Percentiles rank a stretch among this genome's conserved stretches.
These are phyloP conservation scores for Campoletis sonorensis DNA, from an alignment of 1,140 invertebrate species.

Conservation along the genomic window DNA sequence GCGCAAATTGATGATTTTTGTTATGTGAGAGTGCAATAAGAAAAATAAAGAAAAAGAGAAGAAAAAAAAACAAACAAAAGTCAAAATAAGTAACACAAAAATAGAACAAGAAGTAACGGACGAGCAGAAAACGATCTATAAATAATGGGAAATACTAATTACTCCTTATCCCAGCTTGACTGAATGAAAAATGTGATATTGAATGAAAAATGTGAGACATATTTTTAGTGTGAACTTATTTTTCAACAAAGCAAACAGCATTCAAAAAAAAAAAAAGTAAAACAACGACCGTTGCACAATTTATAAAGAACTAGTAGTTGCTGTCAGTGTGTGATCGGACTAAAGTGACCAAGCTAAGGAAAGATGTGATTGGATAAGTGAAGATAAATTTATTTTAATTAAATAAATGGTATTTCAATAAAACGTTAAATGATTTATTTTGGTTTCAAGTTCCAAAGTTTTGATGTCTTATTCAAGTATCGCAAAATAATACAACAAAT, in stretches of 20 bases:
- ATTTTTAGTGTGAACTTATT: not conserved
- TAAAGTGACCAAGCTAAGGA: not conserved
- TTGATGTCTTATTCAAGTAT: conserved; percentile 11
- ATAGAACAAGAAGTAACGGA: not conserved
- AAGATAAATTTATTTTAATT: not conserved
- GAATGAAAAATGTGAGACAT: conserved; percentile 3
- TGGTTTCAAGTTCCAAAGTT: not conserved
- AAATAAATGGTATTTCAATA: not conserved
- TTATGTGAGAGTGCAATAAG: not conserved
- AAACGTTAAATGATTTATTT: conserved; percentile 2
- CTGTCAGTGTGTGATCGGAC: not conserved
- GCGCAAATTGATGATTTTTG: conserved; percentile 4
- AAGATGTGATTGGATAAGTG: not conserved
- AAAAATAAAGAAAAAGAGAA: not conserved
- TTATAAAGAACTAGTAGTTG: not conserved
- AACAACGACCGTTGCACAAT: not conserved
- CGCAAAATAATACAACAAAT: not conserved
- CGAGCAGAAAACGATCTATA: not conserved
- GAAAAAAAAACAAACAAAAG: no score
- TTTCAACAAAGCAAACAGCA: not conserved
- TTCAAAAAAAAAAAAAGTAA: not conserved
- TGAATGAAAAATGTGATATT: conserved; percentile 7
- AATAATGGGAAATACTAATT: not conserved
- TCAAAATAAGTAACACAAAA: not conserved
- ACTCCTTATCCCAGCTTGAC: not conserved